Conservation (phyloP, 2,797 vertebrate species). For the Sebastes taczanowskii region DNA sequence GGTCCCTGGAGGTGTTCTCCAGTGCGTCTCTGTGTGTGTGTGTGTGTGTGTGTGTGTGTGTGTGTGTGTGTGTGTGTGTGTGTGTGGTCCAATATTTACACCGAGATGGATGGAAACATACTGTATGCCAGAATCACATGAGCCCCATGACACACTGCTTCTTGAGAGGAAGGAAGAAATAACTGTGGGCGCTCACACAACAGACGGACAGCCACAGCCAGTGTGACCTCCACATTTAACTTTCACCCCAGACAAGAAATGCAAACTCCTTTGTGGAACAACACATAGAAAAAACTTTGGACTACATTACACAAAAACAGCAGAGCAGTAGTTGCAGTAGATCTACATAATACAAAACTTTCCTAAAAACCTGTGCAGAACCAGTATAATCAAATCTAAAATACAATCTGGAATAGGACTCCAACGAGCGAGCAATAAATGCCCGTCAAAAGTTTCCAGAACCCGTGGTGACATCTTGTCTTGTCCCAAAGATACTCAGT, state of each 20-base stretch:
- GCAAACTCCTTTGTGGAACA: background rate
- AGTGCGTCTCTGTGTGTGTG: background rate
- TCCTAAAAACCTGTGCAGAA: background rate
- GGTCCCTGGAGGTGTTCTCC: constrained; percentile 50
- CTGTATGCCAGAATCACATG: constrained; percentile 6
- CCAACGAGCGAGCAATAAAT: background rate
- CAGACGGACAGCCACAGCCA: background rate
- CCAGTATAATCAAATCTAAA: background rate
- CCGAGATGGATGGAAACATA: constrained; percentile 35
- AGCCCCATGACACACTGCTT: background rate
- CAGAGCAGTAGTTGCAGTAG: background rate
- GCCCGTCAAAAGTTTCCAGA: background rate
- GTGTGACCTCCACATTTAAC: background rate
- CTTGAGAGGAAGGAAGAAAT: constrained; percentile 3
- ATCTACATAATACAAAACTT: background rate
- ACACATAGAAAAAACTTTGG: background rate
- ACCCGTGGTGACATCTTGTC: background rate
- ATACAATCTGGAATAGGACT: background rate
- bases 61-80: background rate
- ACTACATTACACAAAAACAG: background rate
- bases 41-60: no score
- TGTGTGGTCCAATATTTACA: constrained; percentile 47
- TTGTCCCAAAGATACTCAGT: background rate
- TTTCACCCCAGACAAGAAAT: background rate
- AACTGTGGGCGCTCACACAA: background rate